A percentile compares a stretch with the other conserved stretches of the same genome.
Evolutionary conservation across 2,113 vertebrate species (phyloP).

Genomic region (Dendrocopos noguchii): DNA sequence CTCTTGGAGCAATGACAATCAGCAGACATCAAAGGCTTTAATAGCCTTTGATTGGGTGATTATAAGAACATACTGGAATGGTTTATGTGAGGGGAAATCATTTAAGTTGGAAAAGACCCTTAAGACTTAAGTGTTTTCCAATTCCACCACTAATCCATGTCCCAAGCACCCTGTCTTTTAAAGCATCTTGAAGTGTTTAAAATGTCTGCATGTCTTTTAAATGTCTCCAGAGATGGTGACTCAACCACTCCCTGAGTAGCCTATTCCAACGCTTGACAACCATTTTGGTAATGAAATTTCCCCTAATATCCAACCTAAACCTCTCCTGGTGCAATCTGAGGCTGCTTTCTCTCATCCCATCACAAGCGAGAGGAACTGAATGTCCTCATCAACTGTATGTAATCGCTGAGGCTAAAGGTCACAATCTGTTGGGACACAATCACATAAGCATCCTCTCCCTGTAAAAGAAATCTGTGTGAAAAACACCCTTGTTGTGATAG

Average conservation of each 20-base stretch:
- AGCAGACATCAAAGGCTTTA: not conserved
- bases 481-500: not conserved
- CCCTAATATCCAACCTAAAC: too few relatives aligned
- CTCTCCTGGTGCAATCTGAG: not conserved
- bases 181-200: too few relatives aligned
- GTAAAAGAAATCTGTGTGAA: not conserved
- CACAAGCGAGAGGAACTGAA: not conserved
- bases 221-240: too few relatives aligned
- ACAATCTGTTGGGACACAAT: not conserved
- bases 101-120: not conserved
- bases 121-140: not conserved
- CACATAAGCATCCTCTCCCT: not conserved
- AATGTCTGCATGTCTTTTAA: too few relatives aligned
- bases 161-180: not conserved
- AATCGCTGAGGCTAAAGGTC: not conserved
- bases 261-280: too few relatives aligned
- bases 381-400: not conserved
- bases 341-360: accelerated
- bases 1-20: not conserved
- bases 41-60: not conserved
- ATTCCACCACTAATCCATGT: not conserved
- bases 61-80: not conserved
- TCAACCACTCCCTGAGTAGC: too few relatives aligned
- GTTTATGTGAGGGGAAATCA: not conserved
- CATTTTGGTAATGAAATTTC: too few relatives aligned